A percentile compares a stretch with the other conserved stretches of the same genome.
Conservation (phyloP, 2,113 vertebrate species). For the Brevimyrus niger region DNA sequence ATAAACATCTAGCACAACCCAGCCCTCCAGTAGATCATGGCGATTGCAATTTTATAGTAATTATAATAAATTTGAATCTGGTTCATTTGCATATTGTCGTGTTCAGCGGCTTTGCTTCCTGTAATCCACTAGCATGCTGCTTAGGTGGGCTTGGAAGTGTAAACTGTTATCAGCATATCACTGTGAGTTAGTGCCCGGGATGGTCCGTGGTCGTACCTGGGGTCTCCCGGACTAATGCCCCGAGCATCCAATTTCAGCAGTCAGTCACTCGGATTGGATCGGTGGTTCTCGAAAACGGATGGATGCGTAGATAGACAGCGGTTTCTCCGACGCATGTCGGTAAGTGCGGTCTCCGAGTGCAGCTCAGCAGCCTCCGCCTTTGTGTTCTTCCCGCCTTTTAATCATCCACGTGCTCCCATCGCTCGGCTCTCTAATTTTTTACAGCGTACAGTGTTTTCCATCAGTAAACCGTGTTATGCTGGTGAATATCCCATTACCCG, state of each 20-base stretch:
- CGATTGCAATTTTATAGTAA: not conserved
- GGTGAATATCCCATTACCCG: not conserved
- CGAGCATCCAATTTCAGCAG: not conserved
- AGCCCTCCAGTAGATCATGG: not conserved
- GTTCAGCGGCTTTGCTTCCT: not conserved
- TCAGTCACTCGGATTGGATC: not conserved
- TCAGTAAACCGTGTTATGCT: not conserved
- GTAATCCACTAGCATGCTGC: not conserved
- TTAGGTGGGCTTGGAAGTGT: not conserved
- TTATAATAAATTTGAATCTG: not conserved
- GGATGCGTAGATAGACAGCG: not conserved
- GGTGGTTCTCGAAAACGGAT: not conserved
- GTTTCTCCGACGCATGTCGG: not conserved
- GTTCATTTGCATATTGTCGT: not conserved
- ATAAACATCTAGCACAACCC: not conserved
- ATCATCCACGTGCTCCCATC: not conserved
- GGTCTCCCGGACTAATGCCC: not conserved
- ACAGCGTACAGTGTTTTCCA: not conserved
- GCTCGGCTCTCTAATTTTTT: not conserved
- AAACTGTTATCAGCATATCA: not conserved
- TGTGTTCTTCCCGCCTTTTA: not conserved
- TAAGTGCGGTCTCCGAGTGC: not conserved
- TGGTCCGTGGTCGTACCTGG: not conserved
- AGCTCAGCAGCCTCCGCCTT: not conserved
- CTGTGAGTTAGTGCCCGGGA: not conserved